Conservation (phyloP, 2,888 invertebrate genomes). For the Netelia melanura region DNA sequence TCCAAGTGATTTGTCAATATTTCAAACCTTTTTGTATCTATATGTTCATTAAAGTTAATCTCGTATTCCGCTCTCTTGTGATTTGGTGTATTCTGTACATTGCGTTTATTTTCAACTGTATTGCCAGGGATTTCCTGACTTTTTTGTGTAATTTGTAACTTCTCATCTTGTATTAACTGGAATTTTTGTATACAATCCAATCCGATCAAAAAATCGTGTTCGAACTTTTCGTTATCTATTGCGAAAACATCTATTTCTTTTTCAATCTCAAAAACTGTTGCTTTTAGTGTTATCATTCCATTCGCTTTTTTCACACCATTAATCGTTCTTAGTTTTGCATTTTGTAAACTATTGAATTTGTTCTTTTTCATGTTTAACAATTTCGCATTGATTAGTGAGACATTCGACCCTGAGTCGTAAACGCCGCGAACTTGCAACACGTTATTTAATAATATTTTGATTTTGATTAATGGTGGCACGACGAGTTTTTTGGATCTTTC, state of each 20-base stretch:
- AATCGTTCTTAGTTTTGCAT: slow-evolving; percentile 64
- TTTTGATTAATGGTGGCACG: slow-evolving; percentile 71
- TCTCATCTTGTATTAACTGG: slow-evolving; percentile 63
- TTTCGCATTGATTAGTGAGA: slow-evolving; percentile 69
- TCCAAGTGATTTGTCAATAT: slow-evolving; percentile 42
- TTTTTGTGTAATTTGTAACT: slow-evolving; percentile 44
- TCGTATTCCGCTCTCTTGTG: slow-evolving; percentile 9
- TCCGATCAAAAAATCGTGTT: slow-evolving; percentile 60
- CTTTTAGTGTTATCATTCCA: slow-evolving; percentile 57
- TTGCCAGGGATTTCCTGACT: not conserved
- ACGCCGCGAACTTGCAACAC: slow-evolving; percentile 56
- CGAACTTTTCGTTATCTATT: slow-evolving; percentile 64
- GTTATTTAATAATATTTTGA: slow-evolving; percentile 62
- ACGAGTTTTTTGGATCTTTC: slow-evolving; percentile 73
- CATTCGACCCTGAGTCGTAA: slow-evolving; percentile 70
- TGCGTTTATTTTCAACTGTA: not conserved
- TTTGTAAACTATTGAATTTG: slow-evolving; percentile 57
- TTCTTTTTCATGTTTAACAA: slow-evolving; percentile 67
- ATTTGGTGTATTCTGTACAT: not conserved
- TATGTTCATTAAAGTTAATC: slow-evolving; percentile 54
- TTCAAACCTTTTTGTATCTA: slow-evolving; percentile 41
- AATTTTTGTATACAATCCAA: slow-evolving; percentile 64
- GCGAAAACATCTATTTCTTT: slow-evolving; percentile 61
- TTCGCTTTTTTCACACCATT: slow-evolving; percentile 63
- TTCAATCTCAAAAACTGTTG: slow-evolving; percentile 55